Base-by-base conservation (phyloP, 1,140 invertebrate species). In the Drosophila ambigua region DNA sequence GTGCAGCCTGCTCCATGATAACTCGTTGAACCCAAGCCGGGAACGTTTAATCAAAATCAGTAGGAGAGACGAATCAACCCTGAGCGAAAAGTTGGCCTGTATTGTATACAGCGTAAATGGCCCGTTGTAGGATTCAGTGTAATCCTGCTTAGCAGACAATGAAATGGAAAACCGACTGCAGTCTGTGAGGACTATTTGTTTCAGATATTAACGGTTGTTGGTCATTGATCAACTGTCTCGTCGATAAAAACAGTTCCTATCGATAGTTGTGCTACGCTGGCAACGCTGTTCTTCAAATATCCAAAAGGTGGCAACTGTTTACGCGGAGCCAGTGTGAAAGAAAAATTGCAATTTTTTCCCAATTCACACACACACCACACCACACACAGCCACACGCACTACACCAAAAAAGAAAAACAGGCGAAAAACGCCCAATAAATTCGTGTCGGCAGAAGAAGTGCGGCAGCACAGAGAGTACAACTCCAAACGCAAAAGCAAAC, bases 341-440 rank as follows among this genome's bases (percentile, higher is more conserved):
- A 31, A 31, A 31, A 64, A 67, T 66, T 68, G 61, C 48, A 53
- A 66, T 66, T 66, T 68, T 68, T 69, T 69, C 67, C 66, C 52
- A 26, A 68, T 67, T 68, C 67, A 49, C 52, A 57, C 39, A 67
- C 46, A 55, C 50, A 68, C 15, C n/a, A 55, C 50, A 68, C 8
- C n/a, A 35, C 0, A 68, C 41, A 31, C 26, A 52, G 11, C 49
- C 57, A 76, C 57, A 63, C 57, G 78, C 44, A 64, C 61, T 35
- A 68, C 66, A 69, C 61, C 41, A 28, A 68, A 69, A 50, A 57
- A 44, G 44, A 44, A 24, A 24, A 55, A 39, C 52, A 65, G 67
- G 51, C 68, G 60, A 82, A 84, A 82, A 79, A 84, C 80, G 80
- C 80, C 80, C 81, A 84, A 53, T 57, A 77, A 84, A 77, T 72